Percentiles rank a stretch among this genome's conserved stretches.
Conservation (phyloP, 2,113 vertebrate genomes). For the Suncus etruscus region DNA sequence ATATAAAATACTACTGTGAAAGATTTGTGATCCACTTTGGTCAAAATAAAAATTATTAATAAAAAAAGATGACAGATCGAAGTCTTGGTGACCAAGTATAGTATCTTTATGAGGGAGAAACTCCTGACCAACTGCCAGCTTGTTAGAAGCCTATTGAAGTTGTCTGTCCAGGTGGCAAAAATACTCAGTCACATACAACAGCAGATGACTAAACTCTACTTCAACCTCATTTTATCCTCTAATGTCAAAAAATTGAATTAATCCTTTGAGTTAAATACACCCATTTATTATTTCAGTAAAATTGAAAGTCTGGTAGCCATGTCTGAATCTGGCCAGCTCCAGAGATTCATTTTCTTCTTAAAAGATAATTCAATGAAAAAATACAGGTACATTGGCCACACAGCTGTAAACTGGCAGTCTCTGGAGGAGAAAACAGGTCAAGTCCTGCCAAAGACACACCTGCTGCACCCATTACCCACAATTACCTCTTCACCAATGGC, state of each 20-base stretch:
- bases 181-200: background rate
- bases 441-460: no score
- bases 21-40: background rate
- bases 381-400: no score
- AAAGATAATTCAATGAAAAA: no score
- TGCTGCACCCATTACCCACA: no score
- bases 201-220: background rate
- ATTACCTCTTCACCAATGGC: no score
- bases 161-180: background rate
- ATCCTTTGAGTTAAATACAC: constrained; percentile 8
- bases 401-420: no score
- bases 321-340: no score
- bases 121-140: background rate
- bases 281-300: constrained; percentile 44
- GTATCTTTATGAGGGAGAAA: background rate
- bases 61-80: background rate
- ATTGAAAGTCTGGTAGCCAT: background rate
- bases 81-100: background rate
- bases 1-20: background rate
- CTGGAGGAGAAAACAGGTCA: no score
- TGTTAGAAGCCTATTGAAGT: background rate
- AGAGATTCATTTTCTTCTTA: no score
- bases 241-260: background rate
- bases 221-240: background rate
- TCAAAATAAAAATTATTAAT: no score